These are phyloP conservation scores for Aphaenogaster ashmeadi DNA, from an alignment of 1,140 invertebrate genomes.

Conservation along the genomic window DNA sequence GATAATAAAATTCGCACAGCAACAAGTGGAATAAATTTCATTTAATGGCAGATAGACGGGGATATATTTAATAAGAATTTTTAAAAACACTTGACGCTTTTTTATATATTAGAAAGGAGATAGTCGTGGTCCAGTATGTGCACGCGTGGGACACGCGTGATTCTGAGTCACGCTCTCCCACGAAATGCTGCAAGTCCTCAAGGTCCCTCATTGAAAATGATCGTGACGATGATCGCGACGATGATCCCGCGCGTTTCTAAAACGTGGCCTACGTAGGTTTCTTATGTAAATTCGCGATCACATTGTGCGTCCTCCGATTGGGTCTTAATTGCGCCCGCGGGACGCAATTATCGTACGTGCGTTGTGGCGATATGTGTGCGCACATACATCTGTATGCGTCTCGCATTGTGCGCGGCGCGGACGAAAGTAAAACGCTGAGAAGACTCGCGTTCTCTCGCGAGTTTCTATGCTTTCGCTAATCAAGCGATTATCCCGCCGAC, in stretches of 20 bases:
- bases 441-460: slow-evolving; percentile 18
- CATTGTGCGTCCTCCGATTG: slow-evolving; percentile 7
- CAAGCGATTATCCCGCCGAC: slow-evolving; percentile 32
- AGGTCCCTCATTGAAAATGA: slow-evolving; percentile 56
- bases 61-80: background rate
- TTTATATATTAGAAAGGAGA: background rate
- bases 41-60: background rate
- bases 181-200: slow-evolving; percentile 47
- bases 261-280: slow-evolving; percentile 18
- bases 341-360: background rate
- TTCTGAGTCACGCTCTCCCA: slow-evolving; percentile 64
- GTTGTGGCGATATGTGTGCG: background rate
- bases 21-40: background rate
- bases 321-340: slow-evolving; percentile 17
- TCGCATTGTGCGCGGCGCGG: slow-evolving; percentile 16
- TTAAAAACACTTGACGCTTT: background rate
- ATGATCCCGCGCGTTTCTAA: slow-evolving; percentile 41
- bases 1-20: background rate
- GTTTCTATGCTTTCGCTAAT: slow-evolving; percentile 61
- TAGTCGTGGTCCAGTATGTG: background rate
- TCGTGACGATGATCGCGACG: slow-evolving; percentile 45
- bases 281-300: slow-evolving; percentile 51
- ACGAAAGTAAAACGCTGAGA: slow-evolving; percentile 59
- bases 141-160: slow-evolving; percentile 51
- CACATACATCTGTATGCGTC: background rate